These are phyloP conservation scores for Patiria miniata DNA, from an alignment of 35 echinoderm and acorn worm species.

Conservation along the genomic window DNA sequence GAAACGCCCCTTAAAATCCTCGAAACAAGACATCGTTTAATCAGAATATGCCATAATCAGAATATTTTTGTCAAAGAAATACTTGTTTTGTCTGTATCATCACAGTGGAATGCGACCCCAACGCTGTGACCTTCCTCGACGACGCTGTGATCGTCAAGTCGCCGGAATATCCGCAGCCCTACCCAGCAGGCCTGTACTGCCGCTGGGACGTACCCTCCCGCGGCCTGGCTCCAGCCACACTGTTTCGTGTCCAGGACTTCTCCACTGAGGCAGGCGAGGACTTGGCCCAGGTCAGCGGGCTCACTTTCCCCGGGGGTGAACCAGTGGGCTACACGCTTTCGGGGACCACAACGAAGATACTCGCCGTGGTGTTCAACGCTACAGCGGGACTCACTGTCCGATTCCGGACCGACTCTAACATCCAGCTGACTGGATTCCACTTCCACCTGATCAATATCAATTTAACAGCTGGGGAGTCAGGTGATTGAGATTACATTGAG, in stretches of 20 bases:
- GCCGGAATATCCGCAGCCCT: background rate
- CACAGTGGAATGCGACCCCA: slow-evolving; percentile 1
- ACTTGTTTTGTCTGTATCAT: background rate
- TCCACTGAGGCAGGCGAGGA: slow-evolving; percentile 8
- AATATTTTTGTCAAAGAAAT: background rate
- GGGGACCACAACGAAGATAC: slow-evolving; percentile 18
- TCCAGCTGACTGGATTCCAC: too few relatives aligned
- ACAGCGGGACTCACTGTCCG: background rate
- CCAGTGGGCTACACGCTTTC: background rate
- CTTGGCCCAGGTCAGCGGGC: background rate
- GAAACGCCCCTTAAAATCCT: too few relatives aligned
- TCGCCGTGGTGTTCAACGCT: background rate
- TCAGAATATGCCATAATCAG: too few relatives aligned
- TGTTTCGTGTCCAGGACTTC: background rate
- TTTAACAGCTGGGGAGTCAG: too few relatives aligned
- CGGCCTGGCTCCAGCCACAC: background rate
- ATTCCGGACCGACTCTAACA: too few relatives aligned
- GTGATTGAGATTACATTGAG: too few relatives aligned
- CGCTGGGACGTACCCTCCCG: background rate
- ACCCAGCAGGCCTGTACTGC: slow-evolving; percentile 14
- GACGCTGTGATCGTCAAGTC: background rate
- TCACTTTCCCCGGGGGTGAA: background rate
- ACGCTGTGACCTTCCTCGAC: slow-evolving; percentile 5
- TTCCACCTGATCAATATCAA: too few relatives aligned
- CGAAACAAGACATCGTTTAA: too few relatives aligned